Percentiles rank a stretch among this genome's conserved stretches.
Conservation (phyloP, 2,797 vertebrate genomes). For the Rhabdomys pumilio region DNA sequence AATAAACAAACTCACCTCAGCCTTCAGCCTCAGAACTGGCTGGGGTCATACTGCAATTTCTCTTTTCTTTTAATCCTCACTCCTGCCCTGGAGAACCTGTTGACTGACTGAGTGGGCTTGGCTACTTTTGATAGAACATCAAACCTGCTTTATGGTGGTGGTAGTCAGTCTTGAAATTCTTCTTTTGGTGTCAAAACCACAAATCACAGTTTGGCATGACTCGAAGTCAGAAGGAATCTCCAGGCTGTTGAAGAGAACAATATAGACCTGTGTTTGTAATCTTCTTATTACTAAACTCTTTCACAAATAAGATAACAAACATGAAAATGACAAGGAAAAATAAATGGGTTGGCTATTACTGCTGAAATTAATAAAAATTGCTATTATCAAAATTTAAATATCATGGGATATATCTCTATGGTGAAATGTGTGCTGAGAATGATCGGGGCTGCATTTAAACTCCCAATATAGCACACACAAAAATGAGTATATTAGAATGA, state of each 20-base stretch:
- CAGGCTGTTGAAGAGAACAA: neutral
- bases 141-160: neutral
- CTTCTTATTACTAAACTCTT: neutral
- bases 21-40: no score
- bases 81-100: no score
- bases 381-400: neutral
- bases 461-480: neutral
- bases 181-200: neutral
- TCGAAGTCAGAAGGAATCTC: neutral
- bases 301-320: conserved; percentile 24
- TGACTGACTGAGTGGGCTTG: no score
- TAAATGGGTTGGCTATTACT: neutral
- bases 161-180: neutral
- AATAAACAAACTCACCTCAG: no score
- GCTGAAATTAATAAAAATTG: neutral
- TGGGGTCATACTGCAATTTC: no score
- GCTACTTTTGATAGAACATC: neutral
- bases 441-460: neutral
- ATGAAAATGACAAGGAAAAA: conserved; percentile 6
- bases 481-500: conserved; percentile 8
- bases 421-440: neutral
- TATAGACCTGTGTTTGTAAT: no score
- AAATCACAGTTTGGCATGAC: neutral
- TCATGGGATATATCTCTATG: no score
- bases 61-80: no score